These are phyloP conservation scores for Odontothrips loti DNA, from an alignment of 2,888 invertebrate genomes.

Conservation along the genomic window DNA sequence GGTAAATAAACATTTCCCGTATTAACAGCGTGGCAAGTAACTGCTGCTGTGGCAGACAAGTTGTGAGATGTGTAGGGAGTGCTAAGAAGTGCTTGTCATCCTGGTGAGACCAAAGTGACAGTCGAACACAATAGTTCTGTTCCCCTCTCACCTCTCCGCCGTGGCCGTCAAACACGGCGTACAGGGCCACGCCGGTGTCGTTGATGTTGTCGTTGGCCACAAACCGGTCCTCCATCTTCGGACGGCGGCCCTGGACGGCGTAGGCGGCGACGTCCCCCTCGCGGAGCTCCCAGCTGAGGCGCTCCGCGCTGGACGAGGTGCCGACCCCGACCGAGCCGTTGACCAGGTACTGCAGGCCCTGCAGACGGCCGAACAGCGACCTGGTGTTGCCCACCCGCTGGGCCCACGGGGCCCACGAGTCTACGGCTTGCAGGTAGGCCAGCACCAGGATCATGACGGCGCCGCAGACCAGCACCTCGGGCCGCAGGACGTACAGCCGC, in stretches of 20 bases:
- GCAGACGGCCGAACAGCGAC: slow-evolving; percentile 64
- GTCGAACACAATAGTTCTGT: background rate
- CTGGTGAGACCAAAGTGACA: background rate
- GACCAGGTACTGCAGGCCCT: slow-evolving; percentile 40
- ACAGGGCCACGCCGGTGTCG: slow-evolving; percentile 78
- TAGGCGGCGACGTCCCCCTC: slow-evolving; percentile 75
- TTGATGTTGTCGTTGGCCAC: slow-evolving; percentile 82
- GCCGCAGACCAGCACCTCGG: slow-evolving; percentile 72
- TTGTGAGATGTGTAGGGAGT: background rate
- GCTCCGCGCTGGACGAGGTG: slow-evolving; percentile 44
- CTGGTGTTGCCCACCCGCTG: slow-evolving; percentile 46
- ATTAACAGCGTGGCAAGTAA: background rate
- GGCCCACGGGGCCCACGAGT: slow-evolving; percentile 56
- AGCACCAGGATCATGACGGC: slow-evolving; percentile 65
- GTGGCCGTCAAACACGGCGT: slow-evolving; percentile 93
- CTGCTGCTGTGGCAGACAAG: too few relatives aligned
- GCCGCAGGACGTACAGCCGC: slow-evolving; percentile 71
- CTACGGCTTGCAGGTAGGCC: slow-evolving; percentile 77
- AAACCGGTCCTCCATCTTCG: slow-evolving; percentile 92
- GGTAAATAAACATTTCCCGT: background rate
- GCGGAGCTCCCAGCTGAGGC: slow-evolving; percentile 70
- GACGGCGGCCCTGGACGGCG: slow-evolving; percentile 83
- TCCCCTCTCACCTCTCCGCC: slow-evolving; percentile 73
- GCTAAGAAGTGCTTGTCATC: too few relatives aligned
- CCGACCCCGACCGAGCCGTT: slow-evolving; percentile 23